Evolutionary conservation across 92 coral and sea anemone genomes (phyloP), one percentile per base, ranked within the genome.

Genomic region (Isaurus tuberculatus): DNA sequence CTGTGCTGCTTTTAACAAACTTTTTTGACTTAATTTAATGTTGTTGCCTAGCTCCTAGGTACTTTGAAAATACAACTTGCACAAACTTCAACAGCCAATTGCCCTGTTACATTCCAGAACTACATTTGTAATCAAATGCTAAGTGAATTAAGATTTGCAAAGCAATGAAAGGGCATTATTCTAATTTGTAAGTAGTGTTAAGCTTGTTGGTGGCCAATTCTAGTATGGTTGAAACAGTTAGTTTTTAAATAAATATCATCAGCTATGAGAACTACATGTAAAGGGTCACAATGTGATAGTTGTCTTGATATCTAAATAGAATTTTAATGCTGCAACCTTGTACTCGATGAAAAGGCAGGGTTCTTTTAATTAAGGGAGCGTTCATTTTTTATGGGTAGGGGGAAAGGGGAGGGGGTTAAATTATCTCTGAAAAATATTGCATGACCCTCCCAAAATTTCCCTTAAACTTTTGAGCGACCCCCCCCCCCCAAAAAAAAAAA

Each of bases 121-220:
- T 37, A 75, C 5, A 42, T 48, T 74, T 8, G 65, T n/a, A 74
- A 25, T 78, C 23, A 55, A 78, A 25, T 13, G 83, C 8, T 58
- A 57, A 28, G 70, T 44, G 70, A 11, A 78, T 55, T 78, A 17
- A 8, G 83, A 78, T 78, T 78, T 78, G 70, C 25, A 78, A 55
- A 78, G 83, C 83, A 31, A 78, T 58, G 83, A 78, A 32, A 78
- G 83, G 70, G 70, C 5, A 78, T 1, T 78, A 58, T 78, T 57
- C 8, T 78, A 78, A 78, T 78, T 57, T 78, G 61, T 37, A 0
- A 37, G 0, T 37, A 37, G 43, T 37, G 83, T 30, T 26, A 78
- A 55, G 66, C 69, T 58, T 55, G 19, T 25, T 55, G 48, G 70
- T 55, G 70, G 64, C 85, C 85, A 43, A 68, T 81, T 37, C 43